These are phyloP conservation scores for Synergus laeviventris DNA, from an alignment of 2,888 invertebrate species.

Conservation along the genomic window DNA sequence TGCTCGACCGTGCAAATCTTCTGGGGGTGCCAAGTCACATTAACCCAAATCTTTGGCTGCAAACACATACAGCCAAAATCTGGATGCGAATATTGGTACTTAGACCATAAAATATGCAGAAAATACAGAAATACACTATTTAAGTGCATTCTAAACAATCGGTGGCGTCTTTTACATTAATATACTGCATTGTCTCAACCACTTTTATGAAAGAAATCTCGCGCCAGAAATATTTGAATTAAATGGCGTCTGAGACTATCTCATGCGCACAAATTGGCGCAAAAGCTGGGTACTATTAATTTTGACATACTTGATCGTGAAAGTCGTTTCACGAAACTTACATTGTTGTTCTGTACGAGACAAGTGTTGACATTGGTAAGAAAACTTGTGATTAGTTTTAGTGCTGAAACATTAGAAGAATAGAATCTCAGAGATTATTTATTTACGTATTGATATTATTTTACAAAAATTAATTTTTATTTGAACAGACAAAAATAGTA, in stretches of 20 bases:
- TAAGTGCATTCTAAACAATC: constrained; percentile 5
- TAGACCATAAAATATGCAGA: constrained; percentile 10
- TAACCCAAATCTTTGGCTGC: constrained; percentile 62
- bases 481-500: too few species aligned
- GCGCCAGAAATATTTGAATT: too few species aligned
- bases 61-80: constrained; percentile 42
- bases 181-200: neutral
- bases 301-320: neutral
- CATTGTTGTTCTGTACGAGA: neutral
- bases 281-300: neutral
- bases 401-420: neutral
- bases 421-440: neutral
- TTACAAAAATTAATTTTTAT: neutral
- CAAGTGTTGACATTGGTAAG: neutral
- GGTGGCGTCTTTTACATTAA: constrained; percentile 13
- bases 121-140: neutral
- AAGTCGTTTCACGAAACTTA: neutral
- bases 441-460: neutral
- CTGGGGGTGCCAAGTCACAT: constrained; percentile 63
- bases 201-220: neutral
- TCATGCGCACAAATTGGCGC: too few species aligned
- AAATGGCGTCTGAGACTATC: too few species aligned
- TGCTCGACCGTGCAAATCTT: constrained; percentile 33
- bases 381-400: neutral
- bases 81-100: constrained; percentile 10